Evolutionary conservation across 2,888 invertebrate species (phyloP).

Genomic region (Pandemis corylana): DNA sequence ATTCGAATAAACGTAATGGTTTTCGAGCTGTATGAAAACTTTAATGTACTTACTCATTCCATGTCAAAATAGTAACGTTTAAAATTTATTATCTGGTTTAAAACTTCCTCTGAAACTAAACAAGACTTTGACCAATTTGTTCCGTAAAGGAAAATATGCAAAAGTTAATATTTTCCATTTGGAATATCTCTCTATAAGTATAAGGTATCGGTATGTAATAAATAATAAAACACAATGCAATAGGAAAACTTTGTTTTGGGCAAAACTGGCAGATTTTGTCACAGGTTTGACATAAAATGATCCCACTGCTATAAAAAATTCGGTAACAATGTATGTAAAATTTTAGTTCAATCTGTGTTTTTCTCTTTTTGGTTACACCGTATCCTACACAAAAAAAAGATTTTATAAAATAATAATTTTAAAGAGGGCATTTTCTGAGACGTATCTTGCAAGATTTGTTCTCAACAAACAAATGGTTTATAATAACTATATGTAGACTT

Average conservation of each 20-base stretch:
- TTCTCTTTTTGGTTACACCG: no score
- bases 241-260: not conserved
- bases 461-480: no score
- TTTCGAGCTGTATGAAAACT: constrained; percentile 39
- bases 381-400: no score
- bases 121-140: constrained; percentile 70
- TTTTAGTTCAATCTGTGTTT: no score
- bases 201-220: constrained; percentile 47
- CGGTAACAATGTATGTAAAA: not conserved
- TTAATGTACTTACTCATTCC: constrained; percentile 43
- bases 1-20: constrained; percentile 33
- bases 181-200: constrained; percentile 81
- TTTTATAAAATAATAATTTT: no score
- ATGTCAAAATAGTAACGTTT: constrained; percentile 40
- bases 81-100: constrained; percentile 40
- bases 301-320: no score
- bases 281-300: not conserved
- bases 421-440: no score
- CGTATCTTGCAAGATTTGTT: no score
- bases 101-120: constrained; percentile 48
- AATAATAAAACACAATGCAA: not conserved
- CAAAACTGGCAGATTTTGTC: not conserved
- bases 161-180: constrained; percentile 68
- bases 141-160: constrained; percentile 51
- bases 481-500: no score